Percentiles rank a stretch among this genome's conserved stretches.
These are phyloP conservation scores for Crypturellus tataupa DNA, from an alignment of 2,797 vertebrate species.

Conservation along the genomic window DNA sequence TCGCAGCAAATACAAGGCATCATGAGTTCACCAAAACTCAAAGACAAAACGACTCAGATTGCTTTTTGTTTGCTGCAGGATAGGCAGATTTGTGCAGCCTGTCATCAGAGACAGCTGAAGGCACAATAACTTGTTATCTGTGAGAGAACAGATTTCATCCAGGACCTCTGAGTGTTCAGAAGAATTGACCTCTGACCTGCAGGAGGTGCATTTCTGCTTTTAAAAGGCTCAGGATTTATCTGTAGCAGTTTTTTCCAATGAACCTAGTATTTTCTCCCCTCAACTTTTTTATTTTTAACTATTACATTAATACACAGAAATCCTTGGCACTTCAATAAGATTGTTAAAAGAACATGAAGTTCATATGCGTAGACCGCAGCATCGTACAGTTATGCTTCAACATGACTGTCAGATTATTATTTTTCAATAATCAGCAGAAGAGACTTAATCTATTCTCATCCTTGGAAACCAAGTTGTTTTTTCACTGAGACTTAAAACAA, in stretches of 20 bases:
- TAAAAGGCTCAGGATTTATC: neutral
- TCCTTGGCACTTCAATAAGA: neutral
- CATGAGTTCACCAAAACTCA: conserved; percentile 1
- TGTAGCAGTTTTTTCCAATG: neutral
- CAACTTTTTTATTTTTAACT: neutral
- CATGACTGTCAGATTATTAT: neutral
- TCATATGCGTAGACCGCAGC: neutral
- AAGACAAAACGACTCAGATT: conserved; percentile 31
- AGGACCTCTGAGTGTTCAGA: neutral
- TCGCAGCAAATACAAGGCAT: neutral
- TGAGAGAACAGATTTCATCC: neutral
- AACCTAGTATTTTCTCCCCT: neutral
- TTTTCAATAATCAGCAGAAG: conserved; percentile 50
- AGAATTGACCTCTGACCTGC: neutral
- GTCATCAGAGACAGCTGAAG: neutral
- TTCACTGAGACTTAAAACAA: conserved; percentile 34
- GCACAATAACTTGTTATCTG: neutral
- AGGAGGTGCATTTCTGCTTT: neutral
- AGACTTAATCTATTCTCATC: conserved; percentile 22
- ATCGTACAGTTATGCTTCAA: neutral
- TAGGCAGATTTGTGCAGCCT: neutral
- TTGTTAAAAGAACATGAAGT: neutral
- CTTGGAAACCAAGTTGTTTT: conserved; percentile 36
- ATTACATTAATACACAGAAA: conserved; percentile 7
- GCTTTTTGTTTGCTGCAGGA: neutral